Base-by-base conservation (phyloP, 1,140 invertebrate genomes). In the Thalassaphorura encarpata region DNA sequence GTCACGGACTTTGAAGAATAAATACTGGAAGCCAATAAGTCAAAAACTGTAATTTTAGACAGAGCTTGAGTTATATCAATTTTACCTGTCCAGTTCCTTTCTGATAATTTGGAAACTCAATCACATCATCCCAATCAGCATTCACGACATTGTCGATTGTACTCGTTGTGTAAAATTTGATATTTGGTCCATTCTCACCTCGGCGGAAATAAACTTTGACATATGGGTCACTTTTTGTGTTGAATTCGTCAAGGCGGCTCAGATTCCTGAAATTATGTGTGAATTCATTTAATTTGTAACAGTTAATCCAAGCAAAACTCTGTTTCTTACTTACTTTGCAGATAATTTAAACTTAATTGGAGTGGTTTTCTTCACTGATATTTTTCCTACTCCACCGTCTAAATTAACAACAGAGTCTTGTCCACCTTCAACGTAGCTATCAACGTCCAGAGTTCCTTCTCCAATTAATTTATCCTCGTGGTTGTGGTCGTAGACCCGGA, bases 71-170 rank as follows among this genome's bases (percentile, higher is more conserved):
- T 13, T 16, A 19, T 13, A 26, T 15, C 42, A 16, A 18, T 42
- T 21, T 11, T 27, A 47, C 45, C 45, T 47, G 54, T 19, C 45
- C 33, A 3, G 42, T 42, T 47, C 47, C 47, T 13, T 27, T 27
- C 23, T 43, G 50, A 45, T 59, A 59, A 26, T 59, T 59, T 28
- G 29, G 16, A 51, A 59, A 59, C 29, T 59, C 57, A 43, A 59
- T 54, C 8, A 42, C 21, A 8, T 59, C 52, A 21, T 39, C 28
- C 57, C 57, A 59, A 31, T 43, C 42, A 23, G 57, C 52, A 27
- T 59, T 42, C 29, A 36, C 47, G 13, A 54, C 52, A 29, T 59
- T 59, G 24, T 59, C 57, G n/a, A 59, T 59, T 3, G 47, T 50
- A 3, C 41, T 26, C 2, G 57, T 59, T 36, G 57, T 59, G 4